phyloP scores from a whole-genome alignment of 2,113 vertebrate genomes.

The Dicaeum eximium region DNA sequence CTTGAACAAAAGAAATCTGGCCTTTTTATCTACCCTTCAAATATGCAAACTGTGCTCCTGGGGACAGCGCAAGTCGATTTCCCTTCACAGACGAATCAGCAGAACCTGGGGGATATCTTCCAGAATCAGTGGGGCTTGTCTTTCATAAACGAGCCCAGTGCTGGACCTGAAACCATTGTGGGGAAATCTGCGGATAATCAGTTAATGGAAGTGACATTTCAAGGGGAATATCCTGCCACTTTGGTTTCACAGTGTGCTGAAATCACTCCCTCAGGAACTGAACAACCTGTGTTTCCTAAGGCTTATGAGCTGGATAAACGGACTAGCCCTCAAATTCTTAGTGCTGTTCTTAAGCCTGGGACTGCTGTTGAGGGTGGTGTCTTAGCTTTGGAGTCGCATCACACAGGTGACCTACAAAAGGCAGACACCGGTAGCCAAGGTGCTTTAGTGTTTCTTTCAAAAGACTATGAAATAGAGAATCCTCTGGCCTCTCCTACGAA shows the following conservation, averaged over 20 bases:
- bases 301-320: constrained; percentile 88
- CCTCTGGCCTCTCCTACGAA: constrained; percentile 83
- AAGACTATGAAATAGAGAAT: constrained; percentile 86
- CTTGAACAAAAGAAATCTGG: constrained; percentile 90
- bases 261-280: constrained; percentile 78
- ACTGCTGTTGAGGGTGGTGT: constrained; percentile 74
- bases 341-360: constrained; percentile 75
- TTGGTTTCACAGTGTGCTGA: constrained; percentile 81
- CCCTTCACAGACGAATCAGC: constrained; percentile 89
- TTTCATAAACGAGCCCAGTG: constrained; percentile 96
- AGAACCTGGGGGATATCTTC: constrained; percentile 97
- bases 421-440: constrained; percentile 78
- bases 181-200: constrained; percentile 76
- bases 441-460: constrained; percentile 83
- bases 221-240: constrained; percentile 80
- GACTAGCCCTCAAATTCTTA: constrained; percentile 86
- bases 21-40: constrained; percentile 95
- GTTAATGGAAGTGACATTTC: constrained; percentile 82
- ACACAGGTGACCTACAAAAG: constrained; percentile 78
- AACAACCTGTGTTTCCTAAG: constrained; percentile 82
- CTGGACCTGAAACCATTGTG: constrained; percentile 80
- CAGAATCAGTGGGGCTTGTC: constrained; percentile 99
- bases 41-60: constrained; percentile 96
- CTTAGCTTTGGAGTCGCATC: constrained; percentile 78
- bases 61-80: constrained; percentile 85